A percentile compares a stretch with the other conserved stretches of the same genome.
Evolutionary conservation across 2,797 vertebrate genomes (phyloP).

Genomic region (Passerculus sandwichensis): DNA sequence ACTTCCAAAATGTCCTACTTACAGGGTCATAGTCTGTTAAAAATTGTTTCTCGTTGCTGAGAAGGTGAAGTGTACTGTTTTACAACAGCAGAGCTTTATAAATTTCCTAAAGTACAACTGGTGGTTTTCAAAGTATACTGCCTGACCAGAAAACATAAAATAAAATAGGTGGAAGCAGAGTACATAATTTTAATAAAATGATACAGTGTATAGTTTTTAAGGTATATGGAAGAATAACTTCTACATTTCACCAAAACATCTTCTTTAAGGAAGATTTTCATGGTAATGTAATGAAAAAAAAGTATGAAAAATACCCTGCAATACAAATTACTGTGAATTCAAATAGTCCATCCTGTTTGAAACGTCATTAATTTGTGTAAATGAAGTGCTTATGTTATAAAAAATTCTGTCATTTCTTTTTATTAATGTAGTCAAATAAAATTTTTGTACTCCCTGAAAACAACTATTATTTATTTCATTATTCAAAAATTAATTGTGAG

Average conservation of each 20-base stretch:
- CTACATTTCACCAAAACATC: not conserved
- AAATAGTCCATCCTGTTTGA: slow-evolving; percentile 18
- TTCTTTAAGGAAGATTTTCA: slow-evolving; percentile 13
- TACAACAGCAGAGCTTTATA: slow-evolving; percentile 59
- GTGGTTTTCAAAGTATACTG: slow-evolving; percentile 61
- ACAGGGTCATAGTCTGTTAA: slow-evolving; percentile 48
- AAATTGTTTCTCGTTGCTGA: slow-evolving; percentile 48
- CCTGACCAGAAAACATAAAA: slow-evolving; percentile 56
- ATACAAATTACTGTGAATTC: slow-evolving; percentile 26
- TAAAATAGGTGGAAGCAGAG: slow-evolving; percentile 40
- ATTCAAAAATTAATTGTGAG: not conserved
- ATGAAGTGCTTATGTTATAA: not conserved
- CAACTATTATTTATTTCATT: not conserved
- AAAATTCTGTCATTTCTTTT: not conserved
- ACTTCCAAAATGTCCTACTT: slow-evolving; percentile 47
- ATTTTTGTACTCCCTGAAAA: not conserved
- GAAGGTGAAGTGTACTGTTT: slow-evolving; percentile 54
- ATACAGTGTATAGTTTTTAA: not conserved
- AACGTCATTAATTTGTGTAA: not conserved
- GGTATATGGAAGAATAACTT: slow-evolving; percentile 6
- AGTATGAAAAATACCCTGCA: not conserved
- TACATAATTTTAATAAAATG: slow-evolving; percentile 34
- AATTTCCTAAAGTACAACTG: slow-evolving; percentile 62
- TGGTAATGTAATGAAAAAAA: not conserved
- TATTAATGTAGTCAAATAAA: not conserved